Evolutionary conservation across 2,888 invertebrate species (phyloP), one percentile per base, ranked within the genome.

Genomic region (Blastobasis adustella): DNA sequence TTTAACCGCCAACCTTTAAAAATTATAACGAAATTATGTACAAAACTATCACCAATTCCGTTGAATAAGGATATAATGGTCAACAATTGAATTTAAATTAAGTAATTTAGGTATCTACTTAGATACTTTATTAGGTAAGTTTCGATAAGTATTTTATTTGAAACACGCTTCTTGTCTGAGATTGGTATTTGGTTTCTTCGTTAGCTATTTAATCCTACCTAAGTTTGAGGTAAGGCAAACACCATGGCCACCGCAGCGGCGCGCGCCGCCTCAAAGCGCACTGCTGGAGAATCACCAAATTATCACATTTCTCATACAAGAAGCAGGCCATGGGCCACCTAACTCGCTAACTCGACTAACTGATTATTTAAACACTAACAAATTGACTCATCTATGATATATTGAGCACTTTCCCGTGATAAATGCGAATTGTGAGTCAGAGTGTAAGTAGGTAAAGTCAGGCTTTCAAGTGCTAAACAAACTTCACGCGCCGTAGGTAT

Each of bases 261-360:
- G 40, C 10, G 36, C 60, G 65, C 54, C 65, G 58, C 59, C 49
- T 58, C 61, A 55, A 58, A 56, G 58, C 67, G 60, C 66, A 23
- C 23, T 23, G 23, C 23, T 23, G 23, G 66, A 64, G 79, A 71
- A 77, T 77, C 78, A 78, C 76, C 76, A 78, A 81, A 84, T 83
- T 83, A 82, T 82, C 82, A 82, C 81, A 65, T 70, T 59, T 57
- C 62, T 63, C 62, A 63, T 59, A 69, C 70, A 73, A 72, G 67
- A 63, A 23, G 23, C 23, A 23, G 23, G 23, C 23, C 23, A 23
- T 3, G 23, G 23, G 23, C 23, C 23, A 23, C 23, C 23, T 3
- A 49, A 61, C 52, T 46, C 60, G 66, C 61, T 73, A 76, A 66
- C 58, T 54, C 57, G 39, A 45, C 55, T 63, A 65, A 67, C 57